Base-by-base conservation (phyloP, 2,888 invertebrate genomes). In the Sceliomorpha sp. region DNA sequence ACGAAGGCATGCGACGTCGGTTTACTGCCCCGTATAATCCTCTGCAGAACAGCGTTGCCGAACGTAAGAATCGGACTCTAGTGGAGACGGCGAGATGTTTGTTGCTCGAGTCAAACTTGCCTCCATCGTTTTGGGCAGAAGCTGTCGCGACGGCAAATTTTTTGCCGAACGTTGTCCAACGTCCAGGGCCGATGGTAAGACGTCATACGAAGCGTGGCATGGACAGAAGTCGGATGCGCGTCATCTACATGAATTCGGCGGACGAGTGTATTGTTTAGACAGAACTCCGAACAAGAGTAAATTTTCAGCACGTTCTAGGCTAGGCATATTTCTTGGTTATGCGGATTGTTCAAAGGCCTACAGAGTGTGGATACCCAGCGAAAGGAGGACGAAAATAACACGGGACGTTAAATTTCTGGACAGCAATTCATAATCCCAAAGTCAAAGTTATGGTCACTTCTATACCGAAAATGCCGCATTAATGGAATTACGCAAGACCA, bases 21-120 rank as follows among this genome's bases (percentile, higher is more conserved):
- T 3, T 75, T 63, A 36, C 81, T 0, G 66, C 76, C 1, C 51
- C 80, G 0, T 66, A 79, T 31, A 78, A 71, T 3, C 81, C 78
- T 0, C 73, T 82, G 45, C 76, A 79, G 9, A 84, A 81, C 66
- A 83, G 79, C 0, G 47, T 69, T 1, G 75, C 81, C 1, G 80
- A 85, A 45, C 53, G 80, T 10, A 64, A 75, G 32, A 82, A 81
- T 14, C 53, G 76, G 1, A 81, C 79, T n/a, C 47, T 83, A 0
- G 70, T 78, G n/a, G 77, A 80, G 9, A 66, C 56, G 42, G 73
- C 79, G 2, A 58, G 80, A 8, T 69, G 75, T 7, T 73, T 84
- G 53, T 9, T 84, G 10, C 32, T 64, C 0, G 63, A 77, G 17
- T 66, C 73, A 4, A 48, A 56, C 1, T 39, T 80, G 6, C 71